phyloP scores from a whole-genome alignment of 2,113 vertebrate species.

The Coregonus clupeaformis region DNA sequence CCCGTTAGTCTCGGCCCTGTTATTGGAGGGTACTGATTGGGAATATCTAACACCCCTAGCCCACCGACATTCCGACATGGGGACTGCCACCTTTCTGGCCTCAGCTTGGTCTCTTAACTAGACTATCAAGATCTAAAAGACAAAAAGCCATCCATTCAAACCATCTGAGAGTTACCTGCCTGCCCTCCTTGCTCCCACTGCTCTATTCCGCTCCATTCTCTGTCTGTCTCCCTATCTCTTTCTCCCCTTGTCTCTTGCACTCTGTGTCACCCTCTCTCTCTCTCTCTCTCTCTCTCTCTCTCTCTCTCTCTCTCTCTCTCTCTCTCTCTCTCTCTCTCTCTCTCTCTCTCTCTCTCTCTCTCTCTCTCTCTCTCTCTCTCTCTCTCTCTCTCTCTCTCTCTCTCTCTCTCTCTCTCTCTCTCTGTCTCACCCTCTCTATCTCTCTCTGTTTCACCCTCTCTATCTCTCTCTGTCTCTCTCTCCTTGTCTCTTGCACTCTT shows the following conservation, averaged over 20 bases:
- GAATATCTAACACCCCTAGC: slow-evolving; percentile 51
- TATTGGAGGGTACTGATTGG: slow-evolving; percentile 50
- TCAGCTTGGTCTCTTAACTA: slow-evolving; percentile 47
- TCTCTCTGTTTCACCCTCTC: no score
- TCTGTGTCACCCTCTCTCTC: no score
- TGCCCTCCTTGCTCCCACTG: slow-evolving; percentile 44
- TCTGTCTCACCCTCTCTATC: no score
- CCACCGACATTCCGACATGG: slow-evolving; percentile 18
- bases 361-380: no score
- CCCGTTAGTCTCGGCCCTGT: slow-evolving; percentile 43
- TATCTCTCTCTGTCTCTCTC: no score
- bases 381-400: no score
- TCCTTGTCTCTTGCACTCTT: slow-evolving; percentile 31
- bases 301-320: not conserved
- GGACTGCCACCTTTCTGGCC: slow-evolving; percentile 51
- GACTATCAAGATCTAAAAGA: slow-evolving; percentile 58
- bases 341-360: not conserved
- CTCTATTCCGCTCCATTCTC: not conserved
- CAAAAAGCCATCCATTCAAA: slow-evolving; percentile 55
- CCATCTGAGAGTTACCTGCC: slow-evolving; percentile 40
- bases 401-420: no score
- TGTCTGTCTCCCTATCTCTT: not conserved
- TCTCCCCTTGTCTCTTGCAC: not conserved
- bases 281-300: no score
- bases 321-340: slow-evolving; percentile 20